Evolutionary conservation across 2,797 vertebrate species (phyloP).

Genomic region (Harpagifer antarcticus): DNA sequence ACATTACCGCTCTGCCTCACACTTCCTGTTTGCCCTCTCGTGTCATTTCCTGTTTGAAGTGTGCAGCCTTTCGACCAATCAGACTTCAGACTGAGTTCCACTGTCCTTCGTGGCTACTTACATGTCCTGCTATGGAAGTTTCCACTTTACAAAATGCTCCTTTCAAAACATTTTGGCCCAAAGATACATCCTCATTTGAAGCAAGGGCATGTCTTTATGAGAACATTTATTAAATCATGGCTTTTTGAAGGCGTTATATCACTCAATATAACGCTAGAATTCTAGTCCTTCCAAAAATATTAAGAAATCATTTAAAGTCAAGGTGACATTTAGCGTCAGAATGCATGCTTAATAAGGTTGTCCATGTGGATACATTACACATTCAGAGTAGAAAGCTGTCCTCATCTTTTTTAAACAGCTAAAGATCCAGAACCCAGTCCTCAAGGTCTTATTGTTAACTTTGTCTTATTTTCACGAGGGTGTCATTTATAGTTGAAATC

Average conservation of each 20-base stretch:
- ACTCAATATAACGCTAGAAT: background rate
- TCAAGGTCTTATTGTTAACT: too few relatives aligned
- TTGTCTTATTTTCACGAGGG: too few relatives aligned
- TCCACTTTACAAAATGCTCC: conserved; percentile 8
- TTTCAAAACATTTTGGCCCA: background rate
- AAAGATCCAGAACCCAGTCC: too few relatives aligned
- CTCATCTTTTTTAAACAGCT: too few relatives aligned
- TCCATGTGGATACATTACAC: too few relatives aligned
- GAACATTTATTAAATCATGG: background rate
- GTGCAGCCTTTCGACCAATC: conserved; percentile 56
- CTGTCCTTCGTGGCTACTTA: conserved; percentile 39
- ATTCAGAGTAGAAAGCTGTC: too few relatives aligned
- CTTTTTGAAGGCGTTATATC: background rate
- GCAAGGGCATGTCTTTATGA: background rate
- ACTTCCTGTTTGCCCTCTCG: conserved; percentile 72
- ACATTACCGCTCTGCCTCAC: conserved; percentile 49
- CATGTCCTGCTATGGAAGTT: conserved; percentile 7
- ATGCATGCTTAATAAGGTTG: too few relatives aligned
- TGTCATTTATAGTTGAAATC: background rate
- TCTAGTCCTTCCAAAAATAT: background rate
- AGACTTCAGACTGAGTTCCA: conserved; percentile 4
- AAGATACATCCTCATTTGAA: background rate
- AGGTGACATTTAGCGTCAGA: background rate
- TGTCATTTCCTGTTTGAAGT: conserved; percentile 75
- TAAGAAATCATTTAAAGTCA: background rate